Percentiles rank a stretch among this genome's conserved stretches.
Evolutionary conservation across 2,888 invertebrate species (phyloP).

Genomic region (Micropterix aruncella): DNA sequence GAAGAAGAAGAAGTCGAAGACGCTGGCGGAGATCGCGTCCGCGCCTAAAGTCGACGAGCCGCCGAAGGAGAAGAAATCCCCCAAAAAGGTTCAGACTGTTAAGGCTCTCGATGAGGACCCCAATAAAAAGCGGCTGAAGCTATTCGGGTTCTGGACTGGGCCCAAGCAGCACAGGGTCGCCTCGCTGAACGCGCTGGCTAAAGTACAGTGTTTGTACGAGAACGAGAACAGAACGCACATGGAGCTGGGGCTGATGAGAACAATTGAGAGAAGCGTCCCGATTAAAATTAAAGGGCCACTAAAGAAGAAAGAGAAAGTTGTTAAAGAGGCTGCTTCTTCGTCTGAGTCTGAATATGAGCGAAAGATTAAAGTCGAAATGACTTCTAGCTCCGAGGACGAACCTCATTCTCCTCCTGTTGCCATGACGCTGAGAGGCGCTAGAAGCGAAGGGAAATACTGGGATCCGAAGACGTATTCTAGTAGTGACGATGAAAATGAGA

Average conservation of each 20-base stretch:
- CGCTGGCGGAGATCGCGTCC: constrained; percentile 4
- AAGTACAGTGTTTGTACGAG: constrained; percentile 83
- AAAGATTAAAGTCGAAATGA: constrained; percentile 27
- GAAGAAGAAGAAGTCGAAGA: constrained; percentile 13
- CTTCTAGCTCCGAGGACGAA: constrained; percentile 40
- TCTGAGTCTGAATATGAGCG: constrained; percentile 37
- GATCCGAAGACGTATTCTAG: constrained; percentile 61
- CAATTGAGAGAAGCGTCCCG: constrained; percentile 28
- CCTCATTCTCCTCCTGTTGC: constrained; percentile 22
- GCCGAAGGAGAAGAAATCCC: constrained; percentile 8
- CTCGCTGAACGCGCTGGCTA: constrained; percentile 76
- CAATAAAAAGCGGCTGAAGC: constrained; percentile 39
- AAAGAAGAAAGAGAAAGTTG: constrained; percentile 32
- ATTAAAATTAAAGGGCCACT: constrained; percentile 38
- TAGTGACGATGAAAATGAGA: constrained; percentile 36
- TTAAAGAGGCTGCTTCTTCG: constrained; percentile 27
- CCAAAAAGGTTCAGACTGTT: constrained; percentile 9
- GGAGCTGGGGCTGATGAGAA: constrained; percentile 40
- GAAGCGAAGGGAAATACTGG: constrained; percentile 73
- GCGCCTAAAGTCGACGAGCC: constrained; percentile 9
- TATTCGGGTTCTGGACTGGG: constrained; percentile 58
- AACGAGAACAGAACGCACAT: constrained; percentile 69
- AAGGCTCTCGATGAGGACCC: constrained; percentile 23
- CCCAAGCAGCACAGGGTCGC: constrained; percentile 78
- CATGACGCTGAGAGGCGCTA: constrained; percentile 52